A percentile compares a stretch with the other conserved stretches of the same genome.
Evolutionary conservation across 2,888 invertebrate species (phyloP).

Genomic region (Exocentrus adspersus): DNA sequence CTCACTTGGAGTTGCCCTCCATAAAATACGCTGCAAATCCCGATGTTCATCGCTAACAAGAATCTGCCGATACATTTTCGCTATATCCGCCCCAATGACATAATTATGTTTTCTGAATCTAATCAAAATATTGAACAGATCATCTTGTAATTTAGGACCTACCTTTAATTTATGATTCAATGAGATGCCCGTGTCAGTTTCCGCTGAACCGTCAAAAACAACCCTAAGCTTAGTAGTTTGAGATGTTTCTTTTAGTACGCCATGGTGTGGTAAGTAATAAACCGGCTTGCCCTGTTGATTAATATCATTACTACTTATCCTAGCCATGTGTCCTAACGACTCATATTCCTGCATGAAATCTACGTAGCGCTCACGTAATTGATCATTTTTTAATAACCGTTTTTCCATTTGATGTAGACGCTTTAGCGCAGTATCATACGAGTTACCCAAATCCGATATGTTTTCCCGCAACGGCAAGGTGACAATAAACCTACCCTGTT

Average conservation of each 20-base stretch:
- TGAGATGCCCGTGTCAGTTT: conserved; percentile 22
- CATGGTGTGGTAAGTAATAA: conserved; percentile 31
- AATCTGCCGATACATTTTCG: not conserved
- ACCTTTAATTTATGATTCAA: conserved; percentile 27
- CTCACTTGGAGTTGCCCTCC: conserved; percentile 4
- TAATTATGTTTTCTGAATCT: not conserved
- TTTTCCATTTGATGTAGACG: conserved; percentile 8
- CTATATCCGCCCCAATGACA: not conserved
- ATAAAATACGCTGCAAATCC: conserved; percentile 26
- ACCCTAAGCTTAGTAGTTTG: conserved; percentile 29
- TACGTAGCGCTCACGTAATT: conserved; percentile 5
- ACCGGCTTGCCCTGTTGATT: not conserved
- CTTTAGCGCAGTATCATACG: not conserved
- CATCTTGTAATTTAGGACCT: conserved; percentile 28
- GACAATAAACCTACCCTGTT: conserved; percentile 21
- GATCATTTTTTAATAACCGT: conserved; percentile 18
- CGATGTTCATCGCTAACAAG: conserved; percentile 12
- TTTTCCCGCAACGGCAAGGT: conserved; percentile 13
- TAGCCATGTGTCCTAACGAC: conserved; percentile 25
- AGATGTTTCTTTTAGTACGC: conserved; percentile 14
- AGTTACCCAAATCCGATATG: not conserved
- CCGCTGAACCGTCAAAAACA: conserved; percentile 26
- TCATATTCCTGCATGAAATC: conserved; percentile 29
- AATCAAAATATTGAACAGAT: not conserved
- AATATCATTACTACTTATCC: not conserved